Evolutionary conservation across 92 coral and sea anemone genomes (phyloP).

Genomic region (Actinernus sp.): DNA sequence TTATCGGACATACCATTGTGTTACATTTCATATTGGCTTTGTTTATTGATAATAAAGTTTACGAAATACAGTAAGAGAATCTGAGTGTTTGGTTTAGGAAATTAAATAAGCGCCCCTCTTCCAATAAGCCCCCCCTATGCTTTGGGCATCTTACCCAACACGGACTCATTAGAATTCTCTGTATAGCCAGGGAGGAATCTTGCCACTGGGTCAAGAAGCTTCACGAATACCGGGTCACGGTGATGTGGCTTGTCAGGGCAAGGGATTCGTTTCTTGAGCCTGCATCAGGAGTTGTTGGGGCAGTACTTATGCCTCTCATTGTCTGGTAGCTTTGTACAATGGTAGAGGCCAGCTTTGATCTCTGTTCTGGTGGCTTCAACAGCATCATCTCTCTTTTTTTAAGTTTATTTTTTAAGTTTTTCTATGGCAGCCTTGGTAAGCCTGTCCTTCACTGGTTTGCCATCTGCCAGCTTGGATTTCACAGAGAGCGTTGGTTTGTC

Average conservation of each 20-base stretch:
- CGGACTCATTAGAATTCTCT: conserved; percentile 49
- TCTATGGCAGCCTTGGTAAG: conserved; percentile 25
- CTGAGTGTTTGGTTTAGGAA: too few species aligned
- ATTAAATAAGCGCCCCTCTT: too few species aligned
- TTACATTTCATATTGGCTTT: too few species aligned
- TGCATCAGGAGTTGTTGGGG: too few species aligned
- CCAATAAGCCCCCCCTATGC: too few species aligned
- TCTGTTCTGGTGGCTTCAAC: conserved; percentile 18
- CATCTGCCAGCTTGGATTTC: conserved; percentile 29
- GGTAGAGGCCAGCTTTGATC: conserved; percentile 44
- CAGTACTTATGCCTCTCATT: conserved; percentile 16
- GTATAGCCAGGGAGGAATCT: conserved; percentile 43
- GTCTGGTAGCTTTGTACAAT: conserved; percentile 12
- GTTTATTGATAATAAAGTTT: too few species aligned
- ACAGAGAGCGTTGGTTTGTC: conserved; percentile 23
- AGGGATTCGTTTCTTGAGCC: conserved; percentile 12
- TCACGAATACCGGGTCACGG: conserved; percentile 13
- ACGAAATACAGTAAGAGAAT: too few species aligned
- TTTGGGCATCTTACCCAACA: conserved; percentile 40
- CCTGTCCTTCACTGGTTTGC: conserved; percentile 19
- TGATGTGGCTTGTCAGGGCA: conserved; percentile 41
- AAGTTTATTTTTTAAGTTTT: conserved; percentile 28
- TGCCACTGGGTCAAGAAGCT: conserved; percentile 14
- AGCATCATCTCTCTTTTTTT: conserved; percentile 33
- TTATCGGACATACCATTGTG: too few species aligned